Evolutionary conservation across 2,888 invertebrate species (phyloP).

Genomic region (Entomobrya multifasciata): DNA sequence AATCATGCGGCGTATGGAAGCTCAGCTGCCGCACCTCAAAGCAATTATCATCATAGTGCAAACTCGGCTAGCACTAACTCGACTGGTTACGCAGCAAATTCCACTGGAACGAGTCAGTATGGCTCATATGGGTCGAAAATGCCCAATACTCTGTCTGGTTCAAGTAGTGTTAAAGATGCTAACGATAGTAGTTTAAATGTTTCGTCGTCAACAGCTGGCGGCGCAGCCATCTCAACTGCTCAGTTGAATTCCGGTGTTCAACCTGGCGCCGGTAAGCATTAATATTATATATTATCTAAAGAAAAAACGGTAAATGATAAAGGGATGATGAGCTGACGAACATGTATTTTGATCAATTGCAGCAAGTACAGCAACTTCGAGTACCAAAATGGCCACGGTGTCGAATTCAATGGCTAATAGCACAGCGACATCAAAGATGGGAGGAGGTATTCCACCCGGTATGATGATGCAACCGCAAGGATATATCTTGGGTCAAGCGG

Average conservation of each 20-base stretch:
- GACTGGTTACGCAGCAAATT: slow-evolving; percentile 73
- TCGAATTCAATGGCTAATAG: slow-evolving; percentile 75
- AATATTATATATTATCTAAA: too few species aligned
- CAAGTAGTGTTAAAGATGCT: slow-evolving; percentile 72
- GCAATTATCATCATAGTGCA: slow-evolving; percentile 75
- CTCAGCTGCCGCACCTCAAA: slow-evolving; percentile 67
- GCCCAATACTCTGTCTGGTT: slow-evolving; percentile 65
- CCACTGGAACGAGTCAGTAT: slow-evolving; percentile 76
- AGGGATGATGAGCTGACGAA: too few species aligned
- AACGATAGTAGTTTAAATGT: slow-evolving; percentile 76
- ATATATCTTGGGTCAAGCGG: slow-evolving; percentile 78
- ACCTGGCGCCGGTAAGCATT: slow-evolving; percentile 75
- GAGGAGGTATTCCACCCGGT: slow-evolving; percentile 76
- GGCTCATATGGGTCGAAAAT: slow-evolving; percentile 76
- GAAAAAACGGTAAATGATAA: too few species aligned
- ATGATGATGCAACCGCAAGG: slow-evolving; percentile 79
- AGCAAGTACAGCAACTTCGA: slow-evolving; percentile 73
- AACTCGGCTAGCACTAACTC: slow-evolving; percentile 58
- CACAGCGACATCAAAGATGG: slow-evolving; percentile 75
- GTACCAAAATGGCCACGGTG: slow-evolving; percentile 77
- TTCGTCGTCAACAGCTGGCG: slow-evolving; percentile 70
- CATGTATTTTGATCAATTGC: slow-evolving; percentile 67
- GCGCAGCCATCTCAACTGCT: slow-evolving; percentile 75
- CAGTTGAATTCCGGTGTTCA: slow-evolving; percentile 77
- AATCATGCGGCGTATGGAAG: slow-evolving; percentile 65